Evolutionary conservation across 1,140 invertebrate species (phyloP).

Genomic region (Archegozetes longisetosus): DNA sequence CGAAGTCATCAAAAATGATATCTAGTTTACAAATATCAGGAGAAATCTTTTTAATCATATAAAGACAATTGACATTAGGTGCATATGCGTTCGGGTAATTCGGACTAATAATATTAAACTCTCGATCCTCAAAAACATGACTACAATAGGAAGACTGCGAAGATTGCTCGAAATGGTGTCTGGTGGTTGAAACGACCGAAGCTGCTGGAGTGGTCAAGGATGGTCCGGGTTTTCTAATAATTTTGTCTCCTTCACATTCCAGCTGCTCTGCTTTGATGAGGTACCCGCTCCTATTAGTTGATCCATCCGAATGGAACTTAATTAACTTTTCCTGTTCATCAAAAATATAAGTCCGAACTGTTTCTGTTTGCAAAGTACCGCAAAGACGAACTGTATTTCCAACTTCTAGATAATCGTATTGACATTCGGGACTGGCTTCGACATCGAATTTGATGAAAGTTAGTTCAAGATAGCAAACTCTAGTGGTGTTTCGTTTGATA

Average conservation of each 20-base stretch:
- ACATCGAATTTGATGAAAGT: slow-evolving; percentile 22
- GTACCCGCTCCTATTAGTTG: slow-evolving; percentile 19
- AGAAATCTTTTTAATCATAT: slow-evolving; percentile 9
- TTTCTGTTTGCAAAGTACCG: slow-evolving; percentile 18
- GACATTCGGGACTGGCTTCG: slow-evolving; percentile 22
- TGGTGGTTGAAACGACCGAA: background rate
- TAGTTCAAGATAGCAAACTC: slow-evolving; percentile 23
- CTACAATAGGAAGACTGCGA: slow-evolving; percentile 13
- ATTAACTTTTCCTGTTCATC: slow-evolving; percentile 20
- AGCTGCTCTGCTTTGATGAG: slow-evolving; percentile 22
- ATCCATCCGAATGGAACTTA: slow-evolving; percentile 22
- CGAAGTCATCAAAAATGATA: slow-evolving; percentile 20
- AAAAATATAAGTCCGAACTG: slow-evolving; percentile 22
- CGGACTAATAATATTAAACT: slow-evolving; percentile 21
- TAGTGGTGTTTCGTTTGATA: slow-evolving; percentile 4
- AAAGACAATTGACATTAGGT: slow-evolving; percentile 20
- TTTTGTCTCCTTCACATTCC: slow-evolving; percentile 20
- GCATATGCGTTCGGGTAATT: slow-evolving; percentile 21
- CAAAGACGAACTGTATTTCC: slow-evolving; percentile 19
- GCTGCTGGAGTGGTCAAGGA: background rate
- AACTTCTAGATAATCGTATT: slow-evolving; percentile 24
- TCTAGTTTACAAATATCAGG: slow-evolving; percentile 21
- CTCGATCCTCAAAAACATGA: slow-evolving; percentile 17
- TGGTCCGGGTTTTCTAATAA: slow-evolving; percentile 4
- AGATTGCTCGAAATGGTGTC: too few relatives aligned